These are phyloP conservation scores for Stenchaetothrips biformis DNA, from an alignment of 2,888 invertebrate species.

Conservation along the genomic window DNA sequence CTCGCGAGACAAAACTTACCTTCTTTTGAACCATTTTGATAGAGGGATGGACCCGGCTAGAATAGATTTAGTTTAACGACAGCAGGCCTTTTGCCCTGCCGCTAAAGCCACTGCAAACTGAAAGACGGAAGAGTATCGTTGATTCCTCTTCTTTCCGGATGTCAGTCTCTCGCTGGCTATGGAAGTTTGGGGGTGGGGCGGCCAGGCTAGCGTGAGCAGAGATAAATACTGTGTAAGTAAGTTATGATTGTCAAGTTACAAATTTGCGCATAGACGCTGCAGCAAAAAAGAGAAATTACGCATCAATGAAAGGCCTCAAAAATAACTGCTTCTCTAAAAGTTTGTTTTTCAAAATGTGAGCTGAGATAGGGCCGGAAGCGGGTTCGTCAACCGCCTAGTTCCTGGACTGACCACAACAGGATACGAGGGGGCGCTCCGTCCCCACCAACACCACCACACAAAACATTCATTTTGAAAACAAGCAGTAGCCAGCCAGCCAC, in stretches of 20 bases:
- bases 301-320: too few relatives aligned
- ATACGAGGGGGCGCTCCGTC: neutral
- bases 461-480: neutral
- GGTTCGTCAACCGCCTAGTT: too few relatives aligned
- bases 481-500: too few relatives aligned
- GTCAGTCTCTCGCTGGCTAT: neutral
- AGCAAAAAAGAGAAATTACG: too few relatives aligned
- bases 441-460: neutral
- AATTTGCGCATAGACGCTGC: too few relatives aligned
- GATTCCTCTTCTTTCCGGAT: neutral
- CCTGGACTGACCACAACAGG: too few relatives aligned
- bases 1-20: neutral
- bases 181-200: neutral
- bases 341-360: too few relatives aligned
- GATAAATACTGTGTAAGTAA: too few relatives aligned
- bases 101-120: conserved; percentile 6
- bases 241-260: too few relatives aligned
- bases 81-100: neutral
- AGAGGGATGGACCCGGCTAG: neutral
- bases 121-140: neutral
- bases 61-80: neutral
- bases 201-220: too few relatives aligned
- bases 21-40: conserved; percentile 16
- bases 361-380: too few relatives aligned
- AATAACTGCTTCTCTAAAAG: too few relatives aligned